Conservation (phyloP, 2,888 invertebrate genomes). For the Microctonus hyperodae region DNA sequence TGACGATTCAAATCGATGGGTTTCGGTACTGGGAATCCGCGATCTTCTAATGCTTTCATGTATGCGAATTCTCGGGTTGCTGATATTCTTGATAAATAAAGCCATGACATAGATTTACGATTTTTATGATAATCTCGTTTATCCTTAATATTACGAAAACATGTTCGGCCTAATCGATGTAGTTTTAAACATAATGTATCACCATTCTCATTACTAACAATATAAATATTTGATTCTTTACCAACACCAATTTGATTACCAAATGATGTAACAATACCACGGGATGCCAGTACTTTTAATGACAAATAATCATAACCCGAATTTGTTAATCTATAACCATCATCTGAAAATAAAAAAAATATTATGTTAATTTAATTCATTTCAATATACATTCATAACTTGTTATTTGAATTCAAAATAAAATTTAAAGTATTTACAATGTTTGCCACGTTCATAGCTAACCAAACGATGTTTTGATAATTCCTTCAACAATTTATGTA, state of each 20-base stretch:
- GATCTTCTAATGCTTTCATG: constrained; percentile 90
- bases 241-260: constrained; percentile 99
- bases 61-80: constrained; percentile 98
- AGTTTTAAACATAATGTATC: constrained; percentile 88
- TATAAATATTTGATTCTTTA: constrained; percentile 97
- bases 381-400: constrained; percentile 14
- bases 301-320: constrained; percentile 97
- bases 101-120: constrained; percentile 89
- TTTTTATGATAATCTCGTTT: constrained; percentile 97
- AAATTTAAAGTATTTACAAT: constrained; percentile 70
- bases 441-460: constrained; percentile 94
- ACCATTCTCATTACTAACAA: constrained; percentile 82
- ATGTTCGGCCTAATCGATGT: constrained; percentile 92
- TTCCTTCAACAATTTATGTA: constrained; percentile 88
- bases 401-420: neutral
- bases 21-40: constrained; percentile 93
- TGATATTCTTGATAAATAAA: constrained; percentile 94
- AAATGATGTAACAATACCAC: constrained; percentile 82
- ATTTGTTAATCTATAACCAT: constrained; percentile 96
- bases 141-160: constrained; percentile 93
- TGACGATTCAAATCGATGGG: constrained; percentile 95
- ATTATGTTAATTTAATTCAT: too few relatives aligned
- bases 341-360: too few relatives aligned
- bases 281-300: constrained; percentile 82
- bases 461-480: constrained; percentile 89